Evolutionary conservation across 1,140 invertebrate species (phyloP).

Genomic region (Acromyrmex echinatior): DNA sequence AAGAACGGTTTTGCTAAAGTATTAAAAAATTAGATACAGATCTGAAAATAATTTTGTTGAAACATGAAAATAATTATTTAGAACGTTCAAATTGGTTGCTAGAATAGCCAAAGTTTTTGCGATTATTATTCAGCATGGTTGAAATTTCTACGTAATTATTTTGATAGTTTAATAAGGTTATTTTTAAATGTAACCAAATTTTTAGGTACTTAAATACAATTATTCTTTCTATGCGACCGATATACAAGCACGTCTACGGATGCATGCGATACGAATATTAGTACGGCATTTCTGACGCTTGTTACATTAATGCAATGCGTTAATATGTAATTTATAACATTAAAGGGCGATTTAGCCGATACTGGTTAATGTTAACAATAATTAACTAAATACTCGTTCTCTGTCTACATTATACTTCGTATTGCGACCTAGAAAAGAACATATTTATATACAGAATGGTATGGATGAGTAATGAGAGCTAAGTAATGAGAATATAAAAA

Average conservation of each 20-base stretch:
- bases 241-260: constrained; percentile 1
- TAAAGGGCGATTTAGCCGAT: constrained; percentile 50
- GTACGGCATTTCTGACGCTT: constrained; percentile 40
- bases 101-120: no score
- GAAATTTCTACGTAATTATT: no score
- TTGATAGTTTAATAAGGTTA: no score
- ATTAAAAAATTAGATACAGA: no score
- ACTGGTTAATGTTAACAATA: constrained; percentile 56
- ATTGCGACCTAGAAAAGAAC: neutral
- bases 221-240: no score
- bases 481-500: neutral
- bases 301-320: constrained; percentile 54
- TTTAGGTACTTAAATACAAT: no score
- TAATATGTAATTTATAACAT: constrained; percentile 58
- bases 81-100: no score
- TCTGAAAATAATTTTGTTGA: no score
- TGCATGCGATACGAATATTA: constrained; percentile 19
- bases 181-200: no score
- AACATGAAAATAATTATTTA: no score
- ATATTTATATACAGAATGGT: neutral
- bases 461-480: neutral
- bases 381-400: constrained; percentile 36
- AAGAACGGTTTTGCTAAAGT: no score
- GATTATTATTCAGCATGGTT: no score
- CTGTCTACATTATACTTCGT: neutral